Evolutionary conservation across 1,140 invertebrate genomes (phyloP).

Genomic region (Nylanderia fulva): DNA sequence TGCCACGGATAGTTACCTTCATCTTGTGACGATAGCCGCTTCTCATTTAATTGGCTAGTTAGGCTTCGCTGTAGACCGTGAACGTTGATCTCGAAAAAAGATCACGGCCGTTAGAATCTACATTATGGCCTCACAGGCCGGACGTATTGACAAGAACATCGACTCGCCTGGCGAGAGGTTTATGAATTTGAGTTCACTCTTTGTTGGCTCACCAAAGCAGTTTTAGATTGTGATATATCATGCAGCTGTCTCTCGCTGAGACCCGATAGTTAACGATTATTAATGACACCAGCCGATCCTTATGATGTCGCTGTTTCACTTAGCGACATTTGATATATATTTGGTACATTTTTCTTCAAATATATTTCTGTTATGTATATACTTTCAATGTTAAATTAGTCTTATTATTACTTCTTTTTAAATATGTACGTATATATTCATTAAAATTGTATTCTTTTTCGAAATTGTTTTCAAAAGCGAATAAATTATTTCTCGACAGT

Average conservation of each 20-base stretch:
- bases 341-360: neutral
- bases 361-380: neutral
- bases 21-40: slow-evolving; percentile 61
- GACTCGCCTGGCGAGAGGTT: slow-evolving; percentile 42
- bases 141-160: slow-evolving; percentile 59
- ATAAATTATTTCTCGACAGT: neutral
- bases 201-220: slow-evolving; percentile 24
- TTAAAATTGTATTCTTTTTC: neutral
- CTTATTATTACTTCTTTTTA: neutral
- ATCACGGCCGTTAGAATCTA: slow-evolving; percentile 37
- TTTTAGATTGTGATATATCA: slow-evolving; percentile 54
- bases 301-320: slow-evolving; percentile 47
- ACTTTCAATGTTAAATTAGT: slow-evolving; percentile 19
- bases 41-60: slow-evolving; percentile 72
- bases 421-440: neutral
- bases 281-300: slow-evolving; percentile 41
- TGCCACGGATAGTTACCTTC: slow-evolving; percentile 71
- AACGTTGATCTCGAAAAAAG: slow-evolving; percentile 50
- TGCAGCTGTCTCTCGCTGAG: slow-evolving; percentile 48
- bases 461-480: neutral
- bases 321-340: slow-evolving; percentile 37
- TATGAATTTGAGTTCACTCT: slow-evolving; percentile 44
- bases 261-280: slow-evolving; percentile 53
- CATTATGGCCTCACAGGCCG: neutral
- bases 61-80: slow-evolving; percentile 60